These are phyloP conservation scores for Drosophila nebulosa DNA, from an alignment of 1,140 invertebrate species.

Conservation along the genomic window DNA sequence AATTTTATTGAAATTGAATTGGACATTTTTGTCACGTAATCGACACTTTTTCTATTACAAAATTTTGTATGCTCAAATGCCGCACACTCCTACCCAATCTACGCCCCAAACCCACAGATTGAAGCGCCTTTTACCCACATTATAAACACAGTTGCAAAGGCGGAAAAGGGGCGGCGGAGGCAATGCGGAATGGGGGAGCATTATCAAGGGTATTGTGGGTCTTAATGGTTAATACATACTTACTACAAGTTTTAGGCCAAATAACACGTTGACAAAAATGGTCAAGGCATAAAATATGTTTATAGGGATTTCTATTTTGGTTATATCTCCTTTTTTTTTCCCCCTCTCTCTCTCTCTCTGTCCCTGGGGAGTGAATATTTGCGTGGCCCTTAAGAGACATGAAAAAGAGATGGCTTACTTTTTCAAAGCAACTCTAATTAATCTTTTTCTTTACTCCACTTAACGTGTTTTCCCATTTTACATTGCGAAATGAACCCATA, in stretches of 20 bases:
- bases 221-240: slow-evolving; percentile 56
- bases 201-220: slow-evolving; percentile 47
- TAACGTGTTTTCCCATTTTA: slow-evolving; percentile 42
- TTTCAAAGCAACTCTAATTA: neutral
- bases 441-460: neutral
- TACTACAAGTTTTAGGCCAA: slow-evolving; percentile 44
- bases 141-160: slow-evolving; percentile 25
- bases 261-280: slow-evolving; percentile 69
- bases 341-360: neutral
- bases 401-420: neutral
- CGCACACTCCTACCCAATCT: neutral
- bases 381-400: neutral
- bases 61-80: slow-evolving; percentile 31
- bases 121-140: slow-evolving; percentile 50
- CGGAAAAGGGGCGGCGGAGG: slow-evolving; percentile 3
- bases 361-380: neutral
- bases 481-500: neutral
- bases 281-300: slow-evolving; percentile 67
- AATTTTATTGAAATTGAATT: slow-evolving; percentile 76
- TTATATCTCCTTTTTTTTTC: neutral
- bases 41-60: slow-evolving; percentile 74
- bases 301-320: slow-evolving; percentile 35
- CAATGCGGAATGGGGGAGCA: slow-evolving; percentile 21
- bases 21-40: slow-evolving; percentile 78
- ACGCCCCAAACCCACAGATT: slow-evolving; percentile 23